Percentiles rank a stretch among this genome's conserved stretches.
Conservation (phyloP, 2,797 vertebrate species). For the Nasua narica region DNA sequence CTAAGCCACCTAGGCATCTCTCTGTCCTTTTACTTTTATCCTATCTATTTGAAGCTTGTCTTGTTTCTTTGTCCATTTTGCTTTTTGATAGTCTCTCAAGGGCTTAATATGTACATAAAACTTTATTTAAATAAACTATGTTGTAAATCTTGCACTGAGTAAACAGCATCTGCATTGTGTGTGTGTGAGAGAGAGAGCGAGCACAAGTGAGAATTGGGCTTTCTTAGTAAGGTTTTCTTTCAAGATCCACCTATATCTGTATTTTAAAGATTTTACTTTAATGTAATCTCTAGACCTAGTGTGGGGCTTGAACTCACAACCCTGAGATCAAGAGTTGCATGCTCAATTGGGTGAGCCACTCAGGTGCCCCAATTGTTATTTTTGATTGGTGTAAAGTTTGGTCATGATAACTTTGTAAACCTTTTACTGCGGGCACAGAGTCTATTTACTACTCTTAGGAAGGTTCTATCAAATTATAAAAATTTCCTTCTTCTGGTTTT, state of each 20-base stretch:
- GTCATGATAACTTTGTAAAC: not conserved
- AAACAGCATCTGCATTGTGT: not conserved
- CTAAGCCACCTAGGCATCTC: too few species aligned
- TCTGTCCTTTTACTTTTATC: not conserved
- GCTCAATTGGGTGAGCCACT: not conserved
- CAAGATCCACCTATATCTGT: not conserved
- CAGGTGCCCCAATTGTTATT: not conserved
- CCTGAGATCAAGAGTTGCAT: not conserved
- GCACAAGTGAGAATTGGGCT: not conserved
- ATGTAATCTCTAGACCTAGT: not conserved
- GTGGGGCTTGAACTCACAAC: not conserved
- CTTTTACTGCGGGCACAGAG: not conserved
- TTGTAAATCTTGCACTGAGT: not conserved
- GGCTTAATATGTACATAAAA: slow-evolving; percentile 25
- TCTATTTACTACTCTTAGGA: not conserved
- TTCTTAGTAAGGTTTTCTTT: slow-evolving; percentile 22
- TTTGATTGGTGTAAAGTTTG: not conserved
- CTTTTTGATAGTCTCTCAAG: slow-evolving; percentile 33
- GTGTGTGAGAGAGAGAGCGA: not conserved
- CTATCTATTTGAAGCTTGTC: not conserved
- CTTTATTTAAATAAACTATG: slow-evolving; percentile 35
- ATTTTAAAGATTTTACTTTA: not conserved
- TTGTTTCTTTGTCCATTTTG: slow-evolving; percentile 4
- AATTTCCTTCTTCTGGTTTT: not conserved
- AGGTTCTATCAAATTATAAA: not conserved